phyloP scores from a whole-genome alignment of 2,797 vertebrate genomes.

The Amazona ochrocephala region DNA sequence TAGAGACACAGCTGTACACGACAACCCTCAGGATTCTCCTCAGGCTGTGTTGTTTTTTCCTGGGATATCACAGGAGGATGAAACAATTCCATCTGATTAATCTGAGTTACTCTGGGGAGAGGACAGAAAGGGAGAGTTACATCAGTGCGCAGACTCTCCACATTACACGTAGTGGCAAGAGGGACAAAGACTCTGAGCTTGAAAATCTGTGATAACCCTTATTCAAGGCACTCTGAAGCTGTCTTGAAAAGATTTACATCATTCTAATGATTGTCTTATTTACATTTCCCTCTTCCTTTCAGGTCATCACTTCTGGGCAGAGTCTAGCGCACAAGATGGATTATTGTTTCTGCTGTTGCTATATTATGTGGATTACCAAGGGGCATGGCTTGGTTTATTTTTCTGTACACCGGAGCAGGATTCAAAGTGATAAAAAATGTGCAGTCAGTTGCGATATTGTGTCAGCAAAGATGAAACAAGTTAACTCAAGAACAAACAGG shows the following conservation, averaged over 20 bases:
- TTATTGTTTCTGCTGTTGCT: not conserved
- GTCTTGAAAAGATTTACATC: not conserved
- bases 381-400: slow-evolving; percentile 47
- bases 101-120: not conserved
- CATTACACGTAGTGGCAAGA: not conserved
- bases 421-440: slow-evolving; percentile 9
- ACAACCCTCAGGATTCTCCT: not conserved
- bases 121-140: not conserved
- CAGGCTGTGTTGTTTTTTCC: not conserved
- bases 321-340: slow-evolving; percentile 71
- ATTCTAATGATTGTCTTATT: not conserved
- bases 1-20: not conserved
- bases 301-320: slow-evolving; percentile 90
- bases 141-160: not conserved
- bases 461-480: slow-evolving; percentile 63
- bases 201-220: not conserved
- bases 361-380: not conserved
- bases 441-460: not conserved
- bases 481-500: slow-evolving; percentile 73
- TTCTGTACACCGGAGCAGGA: not conserved
- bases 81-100: not conserved
- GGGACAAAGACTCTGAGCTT: not conserved
- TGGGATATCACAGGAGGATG: not conserved
- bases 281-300: slow-evolving; percentile 19
- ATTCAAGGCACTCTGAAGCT: not conserved